These are phyloP conservation scores for Stegodyphus mimosarum DNA, from an alignment of 1,140 invertebrate genomes.

Conservation along the genomic window DNA sequence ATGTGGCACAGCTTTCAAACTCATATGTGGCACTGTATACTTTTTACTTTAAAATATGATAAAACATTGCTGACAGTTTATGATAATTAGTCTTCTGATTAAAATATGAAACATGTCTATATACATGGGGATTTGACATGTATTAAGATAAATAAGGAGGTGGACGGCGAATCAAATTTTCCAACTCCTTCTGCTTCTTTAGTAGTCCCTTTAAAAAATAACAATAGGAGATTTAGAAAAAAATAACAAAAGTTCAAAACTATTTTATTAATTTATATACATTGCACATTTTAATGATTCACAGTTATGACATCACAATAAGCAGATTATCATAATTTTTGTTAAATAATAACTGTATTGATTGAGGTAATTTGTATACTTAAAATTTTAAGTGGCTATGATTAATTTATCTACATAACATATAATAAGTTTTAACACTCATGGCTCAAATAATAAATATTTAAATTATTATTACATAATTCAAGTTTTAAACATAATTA, in stretches of 20 bases:
- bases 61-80: no score
- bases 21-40: no score
- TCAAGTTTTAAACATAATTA: no score
- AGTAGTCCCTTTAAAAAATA: slow-evolving; percentile 48
- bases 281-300: background rate
- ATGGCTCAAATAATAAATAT: no score
- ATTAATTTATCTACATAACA: no score
- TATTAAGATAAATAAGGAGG: slow-evolving; percentile 40
- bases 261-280: background rate
- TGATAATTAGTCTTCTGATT: no score
- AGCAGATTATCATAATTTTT: background rate
- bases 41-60: no score
- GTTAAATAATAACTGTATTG: background rate
- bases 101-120: no score
- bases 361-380: background rate
- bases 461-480: no score
- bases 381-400: background rate
- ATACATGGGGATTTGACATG: no score
- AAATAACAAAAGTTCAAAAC: background rate
- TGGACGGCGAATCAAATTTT: slow-evolving; percentile 49
- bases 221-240: background rate
- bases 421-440: no score
- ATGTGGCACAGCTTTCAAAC: no score
- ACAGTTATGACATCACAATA: background rate
- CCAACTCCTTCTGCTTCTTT: slow-evolving; percentile 54